Base-by-base conservation (phyloP, 2,888 invertebrate genomes). In the Notocelia uddmanniana region DNA sequence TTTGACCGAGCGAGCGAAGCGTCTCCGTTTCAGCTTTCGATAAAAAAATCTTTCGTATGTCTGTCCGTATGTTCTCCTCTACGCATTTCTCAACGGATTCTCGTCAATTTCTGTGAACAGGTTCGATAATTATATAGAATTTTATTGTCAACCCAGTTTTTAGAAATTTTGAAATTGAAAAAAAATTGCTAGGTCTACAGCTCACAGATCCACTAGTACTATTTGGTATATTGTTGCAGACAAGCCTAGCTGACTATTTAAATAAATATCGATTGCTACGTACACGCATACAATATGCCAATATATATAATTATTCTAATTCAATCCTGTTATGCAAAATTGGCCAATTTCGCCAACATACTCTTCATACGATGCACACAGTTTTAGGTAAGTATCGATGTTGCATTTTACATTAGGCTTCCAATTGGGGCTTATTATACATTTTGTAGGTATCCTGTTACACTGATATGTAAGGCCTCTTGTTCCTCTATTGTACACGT, bases 401-500 rank as follows among this genome's bases (percentile, higher is more conserved):
- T 67, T 78, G 76, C 77, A 78, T 78, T 77, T 78, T 76, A 77
- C 75, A 78, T 75, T 73, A 70, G 74, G 72, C 50, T 73, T 63
- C 73, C 76, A 76, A 76, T 78, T 74, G 76, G 60, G 71, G 66
- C 70, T 75, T 74, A 74, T 75, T 78, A 73, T 75, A 67, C 73
- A 67, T 59, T 66, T 69, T 62, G n/a, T 15, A 21, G 69, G 57
- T 48, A 1, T 0, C 15, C 66, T 55, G 15, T 77, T 23, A 76
- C 75, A 76, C 77, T 57, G 76, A 70, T 59, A 3, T 11, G 55
- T 68, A 59, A 45, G n/a, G 45, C n/a, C n/a, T n/a, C n/a, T n/a
- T n/a, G n/a, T n/a, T n/a, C n/a, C n/a, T n/a, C n/a, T n/a, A n/a
- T n/a, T n/a, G n/a, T n/a, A n/a, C n/a, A n/a, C n/a, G n/a, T n/a